Percentiles rank a stretch among this genome's conserved stretches.
These are phyloP conservation scores for Mus pahari DNA, from an alignment of 2,113 vertebrate species.

Conservation along the genomic window DNA sequence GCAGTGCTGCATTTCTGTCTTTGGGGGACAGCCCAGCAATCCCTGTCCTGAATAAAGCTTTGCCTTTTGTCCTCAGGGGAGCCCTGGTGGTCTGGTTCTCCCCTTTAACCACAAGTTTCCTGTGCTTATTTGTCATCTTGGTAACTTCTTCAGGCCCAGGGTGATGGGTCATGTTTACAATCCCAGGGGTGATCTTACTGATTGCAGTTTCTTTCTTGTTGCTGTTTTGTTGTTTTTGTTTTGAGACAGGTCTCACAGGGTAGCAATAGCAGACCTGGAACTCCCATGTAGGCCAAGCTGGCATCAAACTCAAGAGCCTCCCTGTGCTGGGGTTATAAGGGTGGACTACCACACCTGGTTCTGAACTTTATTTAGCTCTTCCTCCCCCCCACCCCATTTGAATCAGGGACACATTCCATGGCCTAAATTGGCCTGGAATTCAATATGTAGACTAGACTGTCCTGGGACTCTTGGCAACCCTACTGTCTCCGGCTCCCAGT, in stretches of 20 bases:
- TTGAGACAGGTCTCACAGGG: not conserved
- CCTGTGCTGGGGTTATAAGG: not conserved
- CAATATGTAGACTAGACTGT: not conserved
- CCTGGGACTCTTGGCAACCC: not conserved
- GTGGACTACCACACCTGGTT: not conserved
- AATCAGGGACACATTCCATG: not conserved
- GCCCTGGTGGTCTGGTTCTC: not conserved
- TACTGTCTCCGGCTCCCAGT: not conserved
- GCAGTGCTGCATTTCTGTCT: not conserved
- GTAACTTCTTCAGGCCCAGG: not conserved
- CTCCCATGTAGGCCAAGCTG: not conserved
- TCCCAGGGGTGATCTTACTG: not conserved
- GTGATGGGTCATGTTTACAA: not conserved
- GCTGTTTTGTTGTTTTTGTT: not conserved
- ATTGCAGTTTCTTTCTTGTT: not conserved
- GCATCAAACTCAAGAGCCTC: not conserved
- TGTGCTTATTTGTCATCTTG: not conserved
- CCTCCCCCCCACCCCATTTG: not conserved
- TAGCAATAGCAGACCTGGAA: not conserved
- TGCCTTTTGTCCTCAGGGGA: not conserved
- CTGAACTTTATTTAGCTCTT: not conserved
- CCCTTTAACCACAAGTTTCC: not conserved
- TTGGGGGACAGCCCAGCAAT: not conserved
- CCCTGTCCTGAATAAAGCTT: not conserved
- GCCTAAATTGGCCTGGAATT: not conserved